Percentiles rank a stretch among this genome's conserved stretches.
phyloP scores from a whole-genome alignment of 2,797 vertebrate species.

The Carcharodon carcharias region DNA sequence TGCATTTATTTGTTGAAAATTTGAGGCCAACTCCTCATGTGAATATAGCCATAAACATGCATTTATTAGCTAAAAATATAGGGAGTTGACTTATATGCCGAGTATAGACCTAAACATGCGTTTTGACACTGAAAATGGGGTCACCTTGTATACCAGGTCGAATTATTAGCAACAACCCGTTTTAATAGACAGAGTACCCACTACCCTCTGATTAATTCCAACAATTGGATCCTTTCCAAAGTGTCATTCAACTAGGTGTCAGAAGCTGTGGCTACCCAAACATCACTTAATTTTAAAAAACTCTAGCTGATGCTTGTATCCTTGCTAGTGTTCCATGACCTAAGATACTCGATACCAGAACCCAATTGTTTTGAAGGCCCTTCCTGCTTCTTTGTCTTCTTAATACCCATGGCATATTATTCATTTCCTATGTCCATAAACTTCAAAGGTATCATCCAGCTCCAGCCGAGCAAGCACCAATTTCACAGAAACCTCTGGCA shows the following conservation, averaged over 20 bases:
- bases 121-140: too few species aligned
- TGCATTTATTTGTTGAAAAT: too few species aligned
- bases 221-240: background rate
- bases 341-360: background rate
- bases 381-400: background rate
- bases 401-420: background rate
- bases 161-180: background rate
- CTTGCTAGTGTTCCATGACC: background rate
- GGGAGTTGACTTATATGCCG: too few species aligned
- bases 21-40: too few species aligned
- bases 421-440: background rate
- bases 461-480: background rate
- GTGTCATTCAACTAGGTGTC: background rate
- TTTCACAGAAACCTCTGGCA: background rate
- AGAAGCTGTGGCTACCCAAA: background rate
- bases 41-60: too few species aligned
- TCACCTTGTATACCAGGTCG: too few species aligned
- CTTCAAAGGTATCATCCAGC: background rate
- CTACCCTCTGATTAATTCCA: background rate
- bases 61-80: too few species aligned
- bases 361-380: background rate
- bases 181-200: background rate
- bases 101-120: too few species aligned
- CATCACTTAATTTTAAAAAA: background rate
- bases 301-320: background rate